phyloP scores from a whole-genome alignment of 2,113 vertebrate species.

The Bothrops jararaca region DNA sequence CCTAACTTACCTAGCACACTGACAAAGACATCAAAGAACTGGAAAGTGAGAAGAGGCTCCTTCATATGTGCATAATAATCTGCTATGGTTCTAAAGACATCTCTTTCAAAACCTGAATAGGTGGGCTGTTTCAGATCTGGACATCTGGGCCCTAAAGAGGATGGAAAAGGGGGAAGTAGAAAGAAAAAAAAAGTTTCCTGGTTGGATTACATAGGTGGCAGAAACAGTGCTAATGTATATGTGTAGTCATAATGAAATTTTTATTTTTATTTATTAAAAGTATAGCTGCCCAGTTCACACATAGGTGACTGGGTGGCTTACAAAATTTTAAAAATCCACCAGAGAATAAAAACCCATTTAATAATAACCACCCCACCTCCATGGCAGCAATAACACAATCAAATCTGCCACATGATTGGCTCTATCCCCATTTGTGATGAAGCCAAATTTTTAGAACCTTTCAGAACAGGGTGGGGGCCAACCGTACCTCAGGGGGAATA shows the following conservation, averaged over 20 bases:
- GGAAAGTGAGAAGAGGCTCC: conserved; percentile 82
- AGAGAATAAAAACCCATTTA: background rate
- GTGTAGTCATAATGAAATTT: background rate
- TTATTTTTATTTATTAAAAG: background rate
- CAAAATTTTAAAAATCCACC: background rate
- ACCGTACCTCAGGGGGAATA: background rate
- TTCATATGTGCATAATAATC: conserved; percentile 80
- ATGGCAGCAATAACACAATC: background rate
- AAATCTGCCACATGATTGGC: background rate
- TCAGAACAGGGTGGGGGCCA: background rate
- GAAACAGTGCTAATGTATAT: background rate
- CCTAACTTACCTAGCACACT: conserved; percentile 79
- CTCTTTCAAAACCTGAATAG: conserved; percentile 83
- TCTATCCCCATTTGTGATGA: background rate
- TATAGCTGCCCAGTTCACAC: background rate
- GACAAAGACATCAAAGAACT: conserved; percentile 84
- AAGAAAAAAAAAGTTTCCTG: background rate
- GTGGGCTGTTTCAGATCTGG: conserved; percentile 78
- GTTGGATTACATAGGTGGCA: background rate
- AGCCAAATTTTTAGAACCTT: background rate
- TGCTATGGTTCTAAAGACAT: conserved; percentile 82
- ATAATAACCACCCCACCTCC: background rate
- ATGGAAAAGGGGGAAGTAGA: background rate
- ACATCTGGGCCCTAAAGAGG: conserved; percentile 76
- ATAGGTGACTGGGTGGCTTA: background rate